phyloP scores from a whole-genome alignment of 2,888 invertebrate genomes.

The Drosophila vallismaia region DNA sequence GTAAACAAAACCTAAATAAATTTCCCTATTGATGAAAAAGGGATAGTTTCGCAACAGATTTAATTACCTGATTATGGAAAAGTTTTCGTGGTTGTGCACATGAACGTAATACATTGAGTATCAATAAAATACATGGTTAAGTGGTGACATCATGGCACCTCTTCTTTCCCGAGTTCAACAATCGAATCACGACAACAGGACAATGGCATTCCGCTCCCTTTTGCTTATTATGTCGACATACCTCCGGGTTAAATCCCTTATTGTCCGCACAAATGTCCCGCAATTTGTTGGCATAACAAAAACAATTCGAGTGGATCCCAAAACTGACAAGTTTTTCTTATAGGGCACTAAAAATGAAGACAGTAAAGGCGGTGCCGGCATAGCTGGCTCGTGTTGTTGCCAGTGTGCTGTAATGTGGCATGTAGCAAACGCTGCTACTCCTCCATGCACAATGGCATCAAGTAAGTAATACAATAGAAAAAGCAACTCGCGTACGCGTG shows the following conservation, averaged over 20 bases:
- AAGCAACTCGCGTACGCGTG: slow-evolving; percentile 68
- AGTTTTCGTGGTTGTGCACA: not conserved
- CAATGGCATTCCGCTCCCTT: slow-evolving; percentile 37
- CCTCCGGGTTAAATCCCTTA: slow-evolving; percentile 35
- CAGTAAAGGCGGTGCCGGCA: slow-evolving; percentile 55
- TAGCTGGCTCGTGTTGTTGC: slow-evolving; percentile 50
- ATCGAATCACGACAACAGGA: slow-evolving; percentile 4
- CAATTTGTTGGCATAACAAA: slow-evolving; percentile 48
- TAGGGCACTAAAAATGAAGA: slow-evolving; percentile 67
- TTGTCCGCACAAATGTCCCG: slow-evolving; percentile 45
- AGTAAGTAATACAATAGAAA: slow-evolving; percentile 63
- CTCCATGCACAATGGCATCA: slow-evolving; percentile 40
- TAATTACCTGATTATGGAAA: slow-evolving; percentile 1
- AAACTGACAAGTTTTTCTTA: slow-evolving; percentile 50
- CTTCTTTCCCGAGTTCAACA: slow-evolving; percentile 10
- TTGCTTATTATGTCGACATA: slow-evolving; percentile 36
- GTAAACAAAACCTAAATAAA: not conserved
- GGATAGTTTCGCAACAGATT: not conserved
- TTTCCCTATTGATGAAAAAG: not conserved
- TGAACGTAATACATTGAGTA: not conserved
- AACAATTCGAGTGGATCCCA: slow-evolving; percentile 46
- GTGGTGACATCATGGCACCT: slow-evolving; percentile 23
- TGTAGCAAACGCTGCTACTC: slow-evolving; percentile 33
- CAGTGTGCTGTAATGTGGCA: slow-evolving; percentile 60
- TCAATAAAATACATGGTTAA: not conserved